phyloP scores from a whole-genome alignment of 2,113 vertebrate genomes.

The Plestiodon gilberti region DNA sequence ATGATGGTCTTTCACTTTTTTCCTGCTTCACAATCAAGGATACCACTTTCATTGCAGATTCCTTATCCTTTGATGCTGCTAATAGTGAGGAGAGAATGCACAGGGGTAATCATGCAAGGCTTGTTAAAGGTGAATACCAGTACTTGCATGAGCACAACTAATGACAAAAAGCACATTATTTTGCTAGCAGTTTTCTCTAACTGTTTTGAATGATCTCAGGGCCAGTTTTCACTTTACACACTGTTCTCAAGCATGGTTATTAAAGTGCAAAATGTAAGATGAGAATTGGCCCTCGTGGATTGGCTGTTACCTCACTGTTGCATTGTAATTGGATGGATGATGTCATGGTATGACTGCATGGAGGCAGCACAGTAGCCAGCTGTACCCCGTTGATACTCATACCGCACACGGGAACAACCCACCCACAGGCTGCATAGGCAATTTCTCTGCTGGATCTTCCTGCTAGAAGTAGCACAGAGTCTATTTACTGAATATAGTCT shows the following conservation, averaged over 20 bases:
- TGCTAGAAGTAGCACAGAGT: background rate
- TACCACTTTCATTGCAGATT: background rate
- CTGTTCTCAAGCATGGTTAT: background rate
- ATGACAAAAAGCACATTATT: background rate
- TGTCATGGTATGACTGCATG: background rate
- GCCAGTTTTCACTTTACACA: background rate
- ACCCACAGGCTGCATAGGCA: no score
- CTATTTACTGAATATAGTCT: background rate
- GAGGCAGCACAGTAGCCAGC: background rate
- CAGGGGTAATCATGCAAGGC: background rate
- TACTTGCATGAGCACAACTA: constrained; percentile 25
- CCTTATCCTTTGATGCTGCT: background rate
- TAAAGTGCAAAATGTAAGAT: background rate
- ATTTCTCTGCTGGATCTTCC: background rate
- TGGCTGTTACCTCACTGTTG: background rate
- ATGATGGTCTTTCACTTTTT: background rate
- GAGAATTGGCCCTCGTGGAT: background rate
- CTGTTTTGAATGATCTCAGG: background rate
- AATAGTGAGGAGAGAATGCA: background rate
- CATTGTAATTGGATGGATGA: background rate
- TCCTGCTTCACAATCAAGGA: background rate
- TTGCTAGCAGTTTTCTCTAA: background rate
- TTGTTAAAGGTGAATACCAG: background rate
- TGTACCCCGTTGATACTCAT: background rate
- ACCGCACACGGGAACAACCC: background rate